These are phyloP conservation scores for Cerastis rubricosa DNA, from an alignment of 2,888 invertebrate genomes.

Conservation along the genomic window DNA sequence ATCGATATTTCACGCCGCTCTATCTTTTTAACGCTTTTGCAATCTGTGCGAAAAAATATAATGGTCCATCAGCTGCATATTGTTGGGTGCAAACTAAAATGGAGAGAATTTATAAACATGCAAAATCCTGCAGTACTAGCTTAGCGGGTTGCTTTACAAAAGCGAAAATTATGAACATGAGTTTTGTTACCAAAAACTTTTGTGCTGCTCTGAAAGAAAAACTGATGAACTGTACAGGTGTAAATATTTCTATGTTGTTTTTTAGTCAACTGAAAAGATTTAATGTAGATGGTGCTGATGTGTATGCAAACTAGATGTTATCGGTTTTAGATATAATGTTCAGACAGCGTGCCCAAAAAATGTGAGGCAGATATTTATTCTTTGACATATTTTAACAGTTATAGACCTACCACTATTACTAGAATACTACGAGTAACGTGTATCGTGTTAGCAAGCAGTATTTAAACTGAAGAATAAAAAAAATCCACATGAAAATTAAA, in stretches of 20 bases:
- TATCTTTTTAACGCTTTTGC: conserved; percentile 58
- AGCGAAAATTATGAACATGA: conserved; percentile 46
- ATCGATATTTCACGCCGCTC: conserved; percentile 57
- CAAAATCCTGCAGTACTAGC: conserved; percentile 29
- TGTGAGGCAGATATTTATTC: background rate
- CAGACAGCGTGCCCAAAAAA: background rate
- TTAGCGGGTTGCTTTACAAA: conserved; percentile 36
- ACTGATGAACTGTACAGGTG: conserved; percentile 30
- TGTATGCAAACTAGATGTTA: conserved; percentile 2
- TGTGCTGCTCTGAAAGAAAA: conserved; percentile 37
- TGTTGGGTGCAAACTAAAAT: conserved; percentile 46
- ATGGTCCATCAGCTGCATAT: conserved; percentile 44
- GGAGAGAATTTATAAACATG: conserved; percentile 49
- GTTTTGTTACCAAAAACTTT: conserved; percentile 43
- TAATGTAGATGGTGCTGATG: background rate
- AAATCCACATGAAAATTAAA: too few relatives aligned
- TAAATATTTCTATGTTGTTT: background rate
- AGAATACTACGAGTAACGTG: background rate
- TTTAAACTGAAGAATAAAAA: background rate
- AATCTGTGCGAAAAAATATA: conserved; percentile 50
- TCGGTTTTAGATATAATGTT: background rate
- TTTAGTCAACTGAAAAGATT: conserved; percentile 20
- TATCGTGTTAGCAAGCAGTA: too few relatives aligned
- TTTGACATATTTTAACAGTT: background rate
- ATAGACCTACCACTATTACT: background rate